Evolutionary conservation across 2,113 vertebrate genomes (phyloP).

Genomic region (Centropristis striata): DNA sequence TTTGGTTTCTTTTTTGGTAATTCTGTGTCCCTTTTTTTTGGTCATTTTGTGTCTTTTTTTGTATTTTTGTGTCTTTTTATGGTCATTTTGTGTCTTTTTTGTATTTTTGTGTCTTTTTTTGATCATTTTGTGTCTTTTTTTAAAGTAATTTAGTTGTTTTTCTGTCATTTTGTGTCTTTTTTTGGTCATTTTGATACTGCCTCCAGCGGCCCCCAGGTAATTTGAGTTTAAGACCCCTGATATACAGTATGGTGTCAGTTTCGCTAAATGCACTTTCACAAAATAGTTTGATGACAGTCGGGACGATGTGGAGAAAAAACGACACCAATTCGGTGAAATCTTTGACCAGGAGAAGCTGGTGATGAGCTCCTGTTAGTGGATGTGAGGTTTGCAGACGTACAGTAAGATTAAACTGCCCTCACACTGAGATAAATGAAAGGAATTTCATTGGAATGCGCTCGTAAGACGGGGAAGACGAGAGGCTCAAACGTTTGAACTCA

Average conservation of each 20-base stretch:
- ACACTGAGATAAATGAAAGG: conserved; percentile 19
- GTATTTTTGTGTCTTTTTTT: too few relatives aligned
- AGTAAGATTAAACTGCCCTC: conserved; percentile 8
- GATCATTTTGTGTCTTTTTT: too few relatives aligned
- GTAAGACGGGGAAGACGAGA: conserved; percentile 19
- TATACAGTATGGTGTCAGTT: neutral
- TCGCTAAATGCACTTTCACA: neutral
- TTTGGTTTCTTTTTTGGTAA: too few relatives aligned
- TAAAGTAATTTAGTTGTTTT: too few relatives aligned
- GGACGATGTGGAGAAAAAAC: neutral
- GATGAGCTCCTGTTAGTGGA: neutral
- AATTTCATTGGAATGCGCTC: conserved; percentile 56
- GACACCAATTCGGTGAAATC: neutral
- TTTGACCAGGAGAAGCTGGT: neutral
- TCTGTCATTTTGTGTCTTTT: too few relatives aligned
- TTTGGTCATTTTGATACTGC: too few relatives aligned
- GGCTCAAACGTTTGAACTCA: conserved; percentile 52
- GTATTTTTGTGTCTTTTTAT: too few relatives aligned
- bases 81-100: too few relatives aligned
- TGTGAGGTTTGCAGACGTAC: neutral
- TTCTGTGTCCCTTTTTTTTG: too few relatives aligned
- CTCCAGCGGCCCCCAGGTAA: too few relatives aligned
- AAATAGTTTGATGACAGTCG: neutral
- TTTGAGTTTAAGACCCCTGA: too few relatives aligned
- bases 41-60: too few relatives aligned